Conservation (phyloP, 2,888 invertebrate species). For the Volucella inanis region DNA sequence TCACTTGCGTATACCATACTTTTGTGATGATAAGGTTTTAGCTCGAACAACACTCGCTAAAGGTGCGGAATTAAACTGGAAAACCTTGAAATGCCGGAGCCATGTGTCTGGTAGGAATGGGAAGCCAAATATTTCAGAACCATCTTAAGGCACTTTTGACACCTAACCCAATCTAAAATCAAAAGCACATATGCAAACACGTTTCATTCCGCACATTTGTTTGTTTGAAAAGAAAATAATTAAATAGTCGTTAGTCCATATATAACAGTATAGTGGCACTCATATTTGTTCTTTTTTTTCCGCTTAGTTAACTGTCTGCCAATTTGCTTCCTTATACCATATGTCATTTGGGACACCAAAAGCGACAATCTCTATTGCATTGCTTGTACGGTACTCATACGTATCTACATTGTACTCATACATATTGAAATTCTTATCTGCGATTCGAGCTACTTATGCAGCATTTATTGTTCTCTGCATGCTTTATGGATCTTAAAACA, state of each 20-base stretch:
- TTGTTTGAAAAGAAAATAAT: background rate
- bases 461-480: constrained; percentile 60
- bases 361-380: constrained; percentile 30
- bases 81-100: too few species aligned
- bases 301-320: constrained; percentile 52
- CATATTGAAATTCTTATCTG: constrained; percentile 40
- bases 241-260: constrained; percentile 23
- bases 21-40: too few species aligned
- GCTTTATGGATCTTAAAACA: constrained; percentile 52
- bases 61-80: too few species aligned
- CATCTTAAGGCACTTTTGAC: too few species aligned
- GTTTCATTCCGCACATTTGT: constrained; percentile 19
- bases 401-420: too few species aligned
- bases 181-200: background rate
- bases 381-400: constrained; percentile 19
- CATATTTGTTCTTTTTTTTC: constrained; percentile 37
- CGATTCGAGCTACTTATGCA: constrained; percentile 38
- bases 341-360: constrained; percentile 31
- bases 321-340: constrained; percentile 62
- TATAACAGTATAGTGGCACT: constrained; percentile 24
- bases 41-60: too few species aligned
- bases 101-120: too few species aligned
- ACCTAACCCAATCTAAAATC: background rate
- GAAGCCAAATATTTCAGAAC: too few species aligned
- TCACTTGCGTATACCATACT: too few species aligned